Percentiles rank a stretch among this genome's conserved stretches.
These are phyloP conservation scores for Eurystomus glaucurus DNA, from an alignment of 2,797 vertebrate species.

Conservation along the genomic window DNA sequence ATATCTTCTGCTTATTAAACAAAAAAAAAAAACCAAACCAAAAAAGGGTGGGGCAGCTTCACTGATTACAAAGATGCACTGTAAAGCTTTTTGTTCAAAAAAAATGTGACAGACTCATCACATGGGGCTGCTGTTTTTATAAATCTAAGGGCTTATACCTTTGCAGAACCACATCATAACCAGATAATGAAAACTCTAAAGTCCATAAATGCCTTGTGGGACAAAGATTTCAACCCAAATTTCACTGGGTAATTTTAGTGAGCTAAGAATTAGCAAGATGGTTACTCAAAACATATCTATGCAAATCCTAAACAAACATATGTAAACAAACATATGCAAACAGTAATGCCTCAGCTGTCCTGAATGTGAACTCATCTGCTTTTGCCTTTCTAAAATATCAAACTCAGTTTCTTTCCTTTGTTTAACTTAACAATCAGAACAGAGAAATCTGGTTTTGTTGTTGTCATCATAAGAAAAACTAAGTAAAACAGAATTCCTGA, in stretches of 20 bases:
- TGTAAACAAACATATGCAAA: background rate
- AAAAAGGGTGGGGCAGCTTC: accelerated
- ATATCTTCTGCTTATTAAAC: background rate
- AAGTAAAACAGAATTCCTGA: background rate
- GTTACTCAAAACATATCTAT: background rate
- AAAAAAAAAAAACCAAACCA: too few species aligned
- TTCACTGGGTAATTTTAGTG: background rate
- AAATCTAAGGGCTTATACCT: background rate
- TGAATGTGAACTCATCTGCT: background rate
- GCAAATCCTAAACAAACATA: background rate
- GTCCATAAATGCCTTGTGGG: background rate
- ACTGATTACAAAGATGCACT: background rate
- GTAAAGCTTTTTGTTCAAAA: background rate
- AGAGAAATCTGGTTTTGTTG: background rate
- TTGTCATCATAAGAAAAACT: background rate
- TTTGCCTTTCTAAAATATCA: background rate
- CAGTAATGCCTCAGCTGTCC: background rate
- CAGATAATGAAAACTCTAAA: background rate
- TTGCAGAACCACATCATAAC: background rate
- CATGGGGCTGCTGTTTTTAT: background rate
- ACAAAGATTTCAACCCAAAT: background rate
- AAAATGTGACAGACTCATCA: background rate
- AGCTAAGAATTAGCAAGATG: background rate
- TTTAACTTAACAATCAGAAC: background rate
- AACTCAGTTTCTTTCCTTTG: background rate